These are phyloP conservation scores for Myotis brandtii DNA, from an alignment of 2,113 vertebrate species.

Conservation along the genomic window DNA sequence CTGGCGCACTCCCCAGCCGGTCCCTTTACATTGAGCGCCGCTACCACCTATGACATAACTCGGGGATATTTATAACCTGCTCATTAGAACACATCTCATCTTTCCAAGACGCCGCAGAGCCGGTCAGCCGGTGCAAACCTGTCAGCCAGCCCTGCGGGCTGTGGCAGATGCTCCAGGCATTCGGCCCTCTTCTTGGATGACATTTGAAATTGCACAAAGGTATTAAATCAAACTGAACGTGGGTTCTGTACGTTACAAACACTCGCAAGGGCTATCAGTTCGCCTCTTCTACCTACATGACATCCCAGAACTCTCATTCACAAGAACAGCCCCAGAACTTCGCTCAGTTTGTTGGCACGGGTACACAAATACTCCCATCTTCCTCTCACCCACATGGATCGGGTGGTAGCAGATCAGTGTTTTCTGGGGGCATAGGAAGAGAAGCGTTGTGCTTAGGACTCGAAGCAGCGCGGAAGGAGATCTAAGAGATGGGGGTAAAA, in stretches of 20 bases:
- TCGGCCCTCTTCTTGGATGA: conserved; percentile 42
- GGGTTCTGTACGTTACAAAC: not conserved
- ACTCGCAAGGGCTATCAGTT: not conserved
- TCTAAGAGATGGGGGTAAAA: not conserved
- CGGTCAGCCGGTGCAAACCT: not conserved
- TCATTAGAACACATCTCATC: conserved; percentile 64
- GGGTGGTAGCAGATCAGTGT: not conserved
- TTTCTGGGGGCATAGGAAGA: not conserved
- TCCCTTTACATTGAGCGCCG: conserved; percentile 20
- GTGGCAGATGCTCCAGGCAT: not conserved
- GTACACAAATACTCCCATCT: not conserved
- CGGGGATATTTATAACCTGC: conserved; percentile 64
- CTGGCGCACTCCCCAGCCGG: not conserved
- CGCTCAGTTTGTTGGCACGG: not conserved
- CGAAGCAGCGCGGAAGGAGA: not conserved
- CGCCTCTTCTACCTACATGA: not conserved
- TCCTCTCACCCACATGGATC: conserved; percentile 41
- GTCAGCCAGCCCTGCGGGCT: conserved; percentile 31
- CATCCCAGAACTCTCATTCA: conserved; percentile 42
- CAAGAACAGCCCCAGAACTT: conserved; percentile 20
- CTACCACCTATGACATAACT: conserved; percentile 16
- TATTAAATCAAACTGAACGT: conserved; percentile 11
- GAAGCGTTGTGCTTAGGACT: not conserved
- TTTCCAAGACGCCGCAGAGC: conserved; percentile 48
- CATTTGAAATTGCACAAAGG: conserved; percentile 12